Conservation (phyloP, 1,140 invertebrate genomes). For the Arion vulgaris region DNA sequence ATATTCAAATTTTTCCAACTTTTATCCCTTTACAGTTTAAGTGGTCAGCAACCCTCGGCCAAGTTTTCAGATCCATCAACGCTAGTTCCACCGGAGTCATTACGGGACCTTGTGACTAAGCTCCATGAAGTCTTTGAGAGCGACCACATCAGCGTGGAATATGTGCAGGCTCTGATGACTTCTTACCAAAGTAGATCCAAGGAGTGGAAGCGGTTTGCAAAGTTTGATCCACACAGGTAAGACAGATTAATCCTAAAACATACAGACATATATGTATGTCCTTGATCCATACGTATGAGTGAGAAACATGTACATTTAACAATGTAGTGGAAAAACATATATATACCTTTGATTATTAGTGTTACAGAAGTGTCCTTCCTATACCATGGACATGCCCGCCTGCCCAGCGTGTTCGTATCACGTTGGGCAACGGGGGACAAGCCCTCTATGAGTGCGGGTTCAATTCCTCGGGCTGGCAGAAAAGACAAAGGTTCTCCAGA, state of each 20-base stretch:
- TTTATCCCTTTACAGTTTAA: neutral
- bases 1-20: neutral
- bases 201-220: constrained; percentile 96
- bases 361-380: no score
- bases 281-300: no score
- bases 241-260: constrained; percentile 16
- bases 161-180: constrained; percentile 87
- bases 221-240: constrained; percentile 92
- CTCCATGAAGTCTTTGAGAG: constrained; percentile 37
- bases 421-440: no score
- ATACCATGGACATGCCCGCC: no score
- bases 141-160: constrained; percentile 83
- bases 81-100: neutral
- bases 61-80: constrained; percentile 9
- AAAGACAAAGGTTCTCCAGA: no score
- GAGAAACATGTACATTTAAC: no score
- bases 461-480: no score
- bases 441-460: no score
- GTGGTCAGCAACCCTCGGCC: neutral
- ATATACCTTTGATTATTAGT: no score
- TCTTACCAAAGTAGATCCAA: constrained; percentile 88
- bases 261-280: no score
- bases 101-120: neutral
- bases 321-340: no score
- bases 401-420: no score